Evolutionary conservation across 2,797 vertebrate species (phyloP).

Genomic region (Chaetodon trifasciatus): DNA sequence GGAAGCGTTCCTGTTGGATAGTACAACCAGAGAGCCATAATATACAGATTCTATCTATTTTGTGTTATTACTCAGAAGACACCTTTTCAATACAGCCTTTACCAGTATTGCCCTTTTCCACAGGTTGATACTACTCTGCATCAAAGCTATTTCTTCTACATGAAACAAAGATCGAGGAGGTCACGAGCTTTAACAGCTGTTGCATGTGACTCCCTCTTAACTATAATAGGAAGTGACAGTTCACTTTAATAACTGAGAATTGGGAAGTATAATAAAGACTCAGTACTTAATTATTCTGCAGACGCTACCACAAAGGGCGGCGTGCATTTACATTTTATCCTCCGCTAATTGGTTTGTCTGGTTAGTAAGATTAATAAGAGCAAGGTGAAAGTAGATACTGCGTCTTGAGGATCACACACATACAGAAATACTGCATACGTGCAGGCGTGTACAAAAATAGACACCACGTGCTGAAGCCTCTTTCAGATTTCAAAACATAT

Average conservation of each 20-base stretch:
- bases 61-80: not conserved
- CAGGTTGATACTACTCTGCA: not conserved
- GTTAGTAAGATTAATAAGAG: not conserved
- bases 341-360: not conserved
- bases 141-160: not conserved
- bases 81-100: not conserved
- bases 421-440: not conserved
- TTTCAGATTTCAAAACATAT: not conserved
- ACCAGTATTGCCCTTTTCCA: not conserved
- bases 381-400: not conserved
- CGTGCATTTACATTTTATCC: not conserved
- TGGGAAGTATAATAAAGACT: not conserved
- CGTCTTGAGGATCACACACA: not conserved
- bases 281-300: not conserved
- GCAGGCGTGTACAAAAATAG: not conserved
- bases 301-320: not conserved
- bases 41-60: not conserved
- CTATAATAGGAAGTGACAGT: not conserved
- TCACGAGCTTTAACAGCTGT: not conserved
- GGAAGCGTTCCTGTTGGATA: not conserved
- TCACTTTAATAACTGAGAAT: not conserved
- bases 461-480: not conserved
- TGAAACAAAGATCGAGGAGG: slow-evolving; percentile 2
- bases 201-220: not conserved
- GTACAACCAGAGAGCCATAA: not conserved